These are phyloP conservation scores for Aplidium turbinatum DNA, from an alignment of 23 tunicate species.

Conservation along the genomic window DNA sequence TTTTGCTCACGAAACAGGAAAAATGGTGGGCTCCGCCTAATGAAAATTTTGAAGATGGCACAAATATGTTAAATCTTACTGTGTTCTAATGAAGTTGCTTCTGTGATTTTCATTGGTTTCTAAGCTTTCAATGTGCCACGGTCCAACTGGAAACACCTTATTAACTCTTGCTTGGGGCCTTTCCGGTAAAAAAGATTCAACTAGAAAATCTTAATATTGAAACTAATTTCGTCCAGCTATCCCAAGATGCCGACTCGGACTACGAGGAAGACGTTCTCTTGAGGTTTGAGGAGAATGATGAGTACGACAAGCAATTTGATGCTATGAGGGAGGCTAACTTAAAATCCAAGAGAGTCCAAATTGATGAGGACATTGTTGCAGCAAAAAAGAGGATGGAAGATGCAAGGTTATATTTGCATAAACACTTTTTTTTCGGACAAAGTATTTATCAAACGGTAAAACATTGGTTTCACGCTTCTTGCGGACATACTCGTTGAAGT, in stretches of 20 bases:
- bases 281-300: constrained; percentile 61
- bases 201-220: no score
- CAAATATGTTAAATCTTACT: no score
- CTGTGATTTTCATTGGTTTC: no score
- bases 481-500: not conserved
- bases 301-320: constrained; percentile 81
- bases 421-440: not conserved
- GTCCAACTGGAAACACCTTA: no score
- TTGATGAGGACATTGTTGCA: constrained; percentile 76
- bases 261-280: constrained; percentile 76
- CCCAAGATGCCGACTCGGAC: constrained; percentile 71
- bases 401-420: constrained; percentile 40
- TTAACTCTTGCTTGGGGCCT: no score
- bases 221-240: constrained; percentile 32
- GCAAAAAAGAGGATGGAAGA: constrained; percentile 66
- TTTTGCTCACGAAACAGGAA: no score
- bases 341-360: constrained; percentile 78
- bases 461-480: not conserved
- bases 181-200: no score
- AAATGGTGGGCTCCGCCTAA: no score
- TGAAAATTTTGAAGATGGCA: no score
- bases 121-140: no score
- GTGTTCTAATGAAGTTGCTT: no score
- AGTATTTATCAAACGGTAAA: no score
- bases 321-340: constrained; percentile 72